Evolutionary conservation across 1,140 invertebrate genomes (phyloP).

Genomic region (Nylanderia fulva): DNA sequence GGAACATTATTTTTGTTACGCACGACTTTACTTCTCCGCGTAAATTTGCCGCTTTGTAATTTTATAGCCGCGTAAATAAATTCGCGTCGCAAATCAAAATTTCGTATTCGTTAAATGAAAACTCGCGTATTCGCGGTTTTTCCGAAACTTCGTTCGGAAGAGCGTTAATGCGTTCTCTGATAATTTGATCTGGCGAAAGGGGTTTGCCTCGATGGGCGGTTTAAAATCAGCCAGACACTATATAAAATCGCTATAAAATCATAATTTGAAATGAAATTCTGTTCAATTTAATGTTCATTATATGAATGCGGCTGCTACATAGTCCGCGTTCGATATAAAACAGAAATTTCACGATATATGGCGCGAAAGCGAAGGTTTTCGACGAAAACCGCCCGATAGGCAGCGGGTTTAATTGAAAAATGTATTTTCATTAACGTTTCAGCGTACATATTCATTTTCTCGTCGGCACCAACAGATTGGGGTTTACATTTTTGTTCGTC

Average conservation of each 20-base stretch:
- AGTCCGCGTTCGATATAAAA: slow-evolving; percentile 3
- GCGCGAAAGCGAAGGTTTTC: background rate
- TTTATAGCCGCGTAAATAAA: background rate
- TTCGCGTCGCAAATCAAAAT: background rate
- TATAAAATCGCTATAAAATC: slow-evolving; percentile 12
- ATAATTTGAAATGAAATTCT: slow-evolving; percentile 25
- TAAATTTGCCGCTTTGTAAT: no score
- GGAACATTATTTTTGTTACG: background rate
- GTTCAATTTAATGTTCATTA: slow-evolving; percentile 23
- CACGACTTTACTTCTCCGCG: no score
- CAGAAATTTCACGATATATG: slow-evolving; percentile 21
- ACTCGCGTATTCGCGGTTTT: no score
- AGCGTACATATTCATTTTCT: slow-evolving; percentile 12
- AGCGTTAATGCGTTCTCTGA: background rate
- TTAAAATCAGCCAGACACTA: slow-evolving; percentile 4
- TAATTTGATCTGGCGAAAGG: no score
- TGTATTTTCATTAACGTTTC: slow-evolving; percentile 45
- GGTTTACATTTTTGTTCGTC: slow-evolving; percentile 3
- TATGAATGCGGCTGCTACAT: background rate
- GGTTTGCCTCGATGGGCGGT: background rate
- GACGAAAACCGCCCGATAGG: slow-evolving; percentile 5
- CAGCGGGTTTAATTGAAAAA: slow-evolving; percentile 45
- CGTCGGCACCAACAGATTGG: background rate
- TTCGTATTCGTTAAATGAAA: background rate
- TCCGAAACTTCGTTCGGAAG: background rate